Percentiles rank a stretch among this genome's conserved stretches.
phyloP scores from a whole-genome alignment of 1,140 invertebrate species.

The Caenorhabditis latens region DNA sequence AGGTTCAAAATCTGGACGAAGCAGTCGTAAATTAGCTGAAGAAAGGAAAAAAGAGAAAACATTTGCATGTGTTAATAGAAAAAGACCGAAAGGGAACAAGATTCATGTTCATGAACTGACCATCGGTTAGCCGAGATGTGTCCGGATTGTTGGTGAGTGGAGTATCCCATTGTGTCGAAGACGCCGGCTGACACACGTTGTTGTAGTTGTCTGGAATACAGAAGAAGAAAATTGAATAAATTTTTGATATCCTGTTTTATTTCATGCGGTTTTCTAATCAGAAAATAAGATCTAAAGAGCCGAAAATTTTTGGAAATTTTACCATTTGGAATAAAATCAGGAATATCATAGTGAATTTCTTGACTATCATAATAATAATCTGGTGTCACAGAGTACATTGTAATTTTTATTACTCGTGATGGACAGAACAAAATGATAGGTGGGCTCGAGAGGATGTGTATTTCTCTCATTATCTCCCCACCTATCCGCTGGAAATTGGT shows the following conservation, averaged over 20 bases:
- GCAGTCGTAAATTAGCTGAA: background rate
- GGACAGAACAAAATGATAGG: background rate
- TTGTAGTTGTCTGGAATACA: conserved; percentile 34
- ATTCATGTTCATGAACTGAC: conserved; percentile 28
- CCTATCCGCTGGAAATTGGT: conserved; percentile 17
- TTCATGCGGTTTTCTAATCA: background rate
- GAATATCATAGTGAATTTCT: background rate
- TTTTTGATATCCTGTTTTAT: background rate
- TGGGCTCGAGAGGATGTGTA: background rate
- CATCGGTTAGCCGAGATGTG: conserved; percentile 10
- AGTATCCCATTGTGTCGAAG: conserved; percentile 41
- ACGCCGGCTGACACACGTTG: conserved; percentile 7
- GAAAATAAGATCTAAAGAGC: background rate
- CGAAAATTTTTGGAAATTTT: background rate
- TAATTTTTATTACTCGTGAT: background rate
- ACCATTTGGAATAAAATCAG: no score
- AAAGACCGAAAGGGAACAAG: background rate
- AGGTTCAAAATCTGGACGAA: background rate
- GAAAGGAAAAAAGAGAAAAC: background rate
- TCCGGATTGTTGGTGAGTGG: conserved; percentile 8
- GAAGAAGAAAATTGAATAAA: background rate
- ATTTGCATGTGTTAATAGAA: conserved; percentile 41
- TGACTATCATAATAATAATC: background rate
- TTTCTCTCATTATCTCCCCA: background rate
- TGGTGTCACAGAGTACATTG: background rate